A percentile compares a stretch with the other conserved stretches of the same genome.
Evolutionary conservation across 2,113 vertebrate species (phyloP).

Genomic region (Laticauda laticaudata): DNA sequence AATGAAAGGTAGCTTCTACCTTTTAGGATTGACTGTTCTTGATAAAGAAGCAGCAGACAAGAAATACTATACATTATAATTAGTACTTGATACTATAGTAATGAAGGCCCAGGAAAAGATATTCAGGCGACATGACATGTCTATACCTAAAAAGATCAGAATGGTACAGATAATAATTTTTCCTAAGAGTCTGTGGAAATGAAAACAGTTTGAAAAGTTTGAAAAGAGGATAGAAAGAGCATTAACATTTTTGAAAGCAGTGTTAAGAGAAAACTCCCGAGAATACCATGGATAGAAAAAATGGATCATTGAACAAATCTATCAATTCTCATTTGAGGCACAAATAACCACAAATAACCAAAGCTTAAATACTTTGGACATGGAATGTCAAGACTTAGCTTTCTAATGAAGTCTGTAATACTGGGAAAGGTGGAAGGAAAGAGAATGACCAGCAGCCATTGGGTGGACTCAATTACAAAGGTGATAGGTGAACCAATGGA

Average conservation of each 20-base stretch:
- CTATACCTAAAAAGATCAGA: neutral
- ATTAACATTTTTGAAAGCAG: neutral
- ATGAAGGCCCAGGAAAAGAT: neutral
- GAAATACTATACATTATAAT: neutral
- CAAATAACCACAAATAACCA: neutral
- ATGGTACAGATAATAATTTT: neutral
- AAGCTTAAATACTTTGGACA: neutral
- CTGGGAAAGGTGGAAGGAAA: neutral
- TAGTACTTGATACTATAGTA: neutral
- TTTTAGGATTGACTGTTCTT: neutral
- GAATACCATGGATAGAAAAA: neutral
- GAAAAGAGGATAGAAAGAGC: neutral
- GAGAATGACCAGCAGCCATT: neutral
- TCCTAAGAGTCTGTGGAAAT: neutral
- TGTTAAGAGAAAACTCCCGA: neutral
- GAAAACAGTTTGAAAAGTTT: neutral
- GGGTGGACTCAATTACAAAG: neutral
- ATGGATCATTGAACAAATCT: neutral
- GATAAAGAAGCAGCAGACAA: neutral
- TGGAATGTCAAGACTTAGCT: neutral
- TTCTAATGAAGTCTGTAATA: neutral
- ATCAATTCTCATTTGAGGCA: neutral
- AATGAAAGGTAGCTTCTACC: neutral
- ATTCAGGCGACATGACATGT: neutral
- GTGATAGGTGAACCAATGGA: neutral